A percentile compares a stretch with the other conserved stretches of the same genome.
Evolutionary conservation across 2,888 invertebrate species (phyloP).

Genomic region (Auanema sp.): DNA sequence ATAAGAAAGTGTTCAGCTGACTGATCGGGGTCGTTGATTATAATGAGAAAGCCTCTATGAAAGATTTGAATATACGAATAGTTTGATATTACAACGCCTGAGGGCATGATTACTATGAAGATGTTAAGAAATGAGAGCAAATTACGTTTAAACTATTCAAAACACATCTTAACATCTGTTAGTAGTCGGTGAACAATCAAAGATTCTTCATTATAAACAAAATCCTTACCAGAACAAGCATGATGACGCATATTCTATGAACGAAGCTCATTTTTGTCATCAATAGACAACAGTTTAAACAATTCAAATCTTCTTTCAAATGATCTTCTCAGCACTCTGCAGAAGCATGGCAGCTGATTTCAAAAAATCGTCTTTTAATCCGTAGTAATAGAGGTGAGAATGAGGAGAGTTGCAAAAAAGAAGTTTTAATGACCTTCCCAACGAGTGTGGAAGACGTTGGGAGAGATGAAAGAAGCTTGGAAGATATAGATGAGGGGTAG

Average conservation of each 20-base stretch:
- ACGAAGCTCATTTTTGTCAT: too few relatives aligned
- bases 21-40: too few relatives aligned
- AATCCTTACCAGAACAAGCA: too few relatives aligned
- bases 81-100: neutral
- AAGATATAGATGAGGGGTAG: neutral
- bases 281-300: too few relatives aligned
- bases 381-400: neutral
- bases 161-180: neutral
- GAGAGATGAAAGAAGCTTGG: neutral
- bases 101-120: neutral
- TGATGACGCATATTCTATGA: too few relatives aligned
- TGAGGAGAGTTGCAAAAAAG: neutral
- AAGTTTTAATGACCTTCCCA: neutral
- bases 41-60: slow-evolving; percentile 1
- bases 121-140: neutral
- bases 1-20: neutral
- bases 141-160: slow-evolving; percentile 4
- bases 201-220: too few relatives aligned
- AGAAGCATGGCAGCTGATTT: neutral
- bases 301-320: too few relatives aligned
- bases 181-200: too few relatives aligned
- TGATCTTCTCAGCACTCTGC: too few relatives aligned
- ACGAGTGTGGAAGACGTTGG: neutral
- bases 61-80: neutral
- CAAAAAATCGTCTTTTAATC: neutral